These are phyloP conservation scores for Brachionus rotundiformis DNA, from an alignment of 1,140 invertebrate species.

Conservation along the genomic window DNA sequence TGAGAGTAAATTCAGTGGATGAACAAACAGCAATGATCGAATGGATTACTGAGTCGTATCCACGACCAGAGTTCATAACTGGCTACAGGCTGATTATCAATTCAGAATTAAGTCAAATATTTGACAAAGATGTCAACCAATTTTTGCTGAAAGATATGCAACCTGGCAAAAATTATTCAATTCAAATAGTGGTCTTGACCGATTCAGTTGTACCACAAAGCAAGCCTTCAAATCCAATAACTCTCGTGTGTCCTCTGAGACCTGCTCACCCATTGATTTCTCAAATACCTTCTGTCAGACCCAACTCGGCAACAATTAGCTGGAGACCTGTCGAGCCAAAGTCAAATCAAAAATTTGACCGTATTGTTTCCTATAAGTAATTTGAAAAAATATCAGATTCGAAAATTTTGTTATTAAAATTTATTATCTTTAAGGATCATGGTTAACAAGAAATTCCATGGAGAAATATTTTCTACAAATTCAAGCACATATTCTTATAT, in stretches of 20 bases:
- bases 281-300: conserved; percentile 61
- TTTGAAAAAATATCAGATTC: not conserved
- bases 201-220: conserved; percentile 59
- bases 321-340: conserved; percentile 59
- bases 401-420: conserved; percentile 23
- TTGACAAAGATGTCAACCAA: conserved; percentile 55
- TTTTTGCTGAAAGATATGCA: conserved; percentile 55
- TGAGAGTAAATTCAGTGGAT: conserved; percentile 58
- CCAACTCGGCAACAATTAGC: conserved; percentile 59
- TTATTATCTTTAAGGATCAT: conserved; percentile 57
- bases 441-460: conserved; percentile 60
- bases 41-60: conserved; percentile 55
- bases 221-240: conserved; percentile 58
- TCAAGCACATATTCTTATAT: conserved; percentile 59
- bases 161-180: conserved; percentile 59
- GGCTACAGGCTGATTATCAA: conserved; percentile 60
- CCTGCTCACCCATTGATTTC: conserved; percentile 57
- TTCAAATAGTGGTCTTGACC: conserved; percentile 58
- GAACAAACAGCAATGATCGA: conserved; percentile 59
- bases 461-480: conserved; percentile 59
- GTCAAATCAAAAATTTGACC: conserved; percentile 56
- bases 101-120: conserved; percentile 51
- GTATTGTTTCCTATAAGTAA: conserved; percentile 59
- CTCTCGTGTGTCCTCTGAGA: conserved; percentile 59
- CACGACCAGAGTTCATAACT: conserved; percentile 56